Evolutionary conservation across 2,113 vertebrate genomes (phyloP).

Genomic region (Neolamprologus kungweensis): DNA sequence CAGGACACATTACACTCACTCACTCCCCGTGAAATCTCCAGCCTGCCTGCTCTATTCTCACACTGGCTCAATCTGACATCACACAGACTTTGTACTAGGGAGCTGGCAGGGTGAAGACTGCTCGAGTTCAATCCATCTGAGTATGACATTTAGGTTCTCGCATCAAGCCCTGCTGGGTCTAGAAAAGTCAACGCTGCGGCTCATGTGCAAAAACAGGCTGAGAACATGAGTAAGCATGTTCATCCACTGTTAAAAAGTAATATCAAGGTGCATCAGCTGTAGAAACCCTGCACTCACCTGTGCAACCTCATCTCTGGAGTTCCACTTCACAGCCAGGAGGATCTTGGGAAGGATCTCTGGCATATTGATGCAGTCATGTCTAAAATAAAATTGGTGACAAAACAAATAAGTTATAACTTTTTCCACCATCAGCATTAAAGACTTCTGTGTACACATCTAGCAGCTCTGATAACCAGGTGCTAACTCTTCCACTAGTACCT

Average conservation of each 20-base stretch:
- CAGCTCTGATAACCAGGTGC: not conserved
- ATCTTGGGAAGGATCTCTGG: slow-evolving; percentile 96
- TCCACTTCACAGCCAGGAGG: slow-evolving; percentile 97
- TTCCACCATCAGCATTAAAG: not conserved
- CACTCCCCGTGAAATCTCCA: not conserved
- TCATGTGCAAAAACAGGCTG: not conserved
- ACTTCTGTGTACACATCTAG: not conserved
- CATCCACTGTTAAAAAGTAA: not conserved
- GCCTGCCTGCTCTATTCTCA: not conserved
- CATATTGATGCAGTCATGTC: slow-evolving; percentile 87
- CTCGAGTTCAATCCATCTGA: not conserved
- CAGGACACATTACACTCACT: not conserved
- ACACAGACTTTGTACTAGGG: not conserved
- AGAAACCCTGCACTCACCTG: slow-evolving; percentile 73
- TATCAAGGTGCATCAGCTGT: not conserved
- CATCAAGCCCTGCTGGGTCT: not conserved
- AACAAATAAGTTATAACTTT: not conserved
- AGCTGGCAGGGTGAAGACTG: not conserved
- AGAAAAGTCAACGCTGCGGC: not conserved
- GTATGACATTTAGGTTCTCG: not conserved
- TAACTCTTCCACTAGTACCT: not conserved
- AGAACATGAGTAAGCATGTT: not conserved
- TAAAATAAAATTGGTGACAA: slow-evolving; percentile 26
- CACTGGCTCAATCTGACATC: not conserved
- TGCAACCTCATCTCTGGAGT: slow-evolving; percentile 96